Percentiles rank a stretch among this genome's conserved stretches.
Evolutionary conservation across 2,113 vertebrate species (phyloP).

Genomic region (Salvator merianae): DNA sequence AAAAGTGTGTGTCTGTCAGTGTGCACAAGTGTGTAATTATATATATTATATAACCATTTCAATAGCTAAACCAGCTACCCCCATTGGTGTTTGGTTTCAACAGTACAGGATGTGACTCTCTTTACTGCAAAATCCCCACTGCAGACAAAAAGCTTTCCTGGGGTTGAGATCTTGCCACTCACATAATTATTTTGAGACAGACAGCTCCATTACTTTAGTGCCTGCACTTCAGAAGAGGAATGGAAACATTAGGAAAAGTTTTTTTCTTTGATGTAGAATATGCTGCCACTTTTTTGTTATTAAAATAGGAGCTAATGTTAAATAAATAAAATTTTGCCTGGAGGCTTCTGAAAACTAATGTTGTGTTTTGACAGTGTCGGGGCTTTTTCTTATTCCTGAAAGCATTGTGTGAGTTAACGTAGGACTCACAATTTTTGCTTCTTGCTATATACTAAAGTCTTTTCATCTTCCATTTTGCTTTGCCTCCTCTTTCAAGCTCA

Average conservation of each 20-base stretch:
- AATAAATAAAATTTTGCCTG: slow-evolving; percentile 80
- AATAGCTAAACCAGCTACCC: slow-evolving; percentile 38
- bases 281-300: slow-evolving; percentile 71
- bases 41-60: slow-evolving; percentile 52
- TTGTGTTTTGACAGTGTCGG: slow-evolving; percentile 74
- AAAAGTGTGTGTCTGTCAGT: not conserved
- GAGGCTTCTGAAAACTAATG: slow-evolving; percentile 77
- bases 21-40: not conserved
- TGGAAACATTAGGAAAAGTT: slow-evolving; percentile 74
- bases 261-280: slow-evolving; percentile 74
- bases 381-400: slow-evolving; percentile 64
- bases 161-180: slow-evolving; percentile 64
- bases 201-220: slow-evolving; percentile 59
- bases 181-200: slow-evolving; percentile 57
- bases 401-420: slow-evolving; percentile 66
- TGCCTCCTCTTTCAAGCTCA: slow-evolving; percentile 47
- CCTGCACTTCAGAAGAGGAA: slow-evolving; percentile 68
- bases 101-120: slow-evolving; percentile 46
- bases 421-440: slow-evolving; percentile 66
- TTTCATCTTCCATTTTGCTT: slow-evolving; percentile 60
- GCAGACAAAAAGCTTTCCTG: slow-evolving; percentile 64
- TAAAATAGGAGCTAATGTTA: slow-evolving; percentile 79
- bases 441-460: slow-evolving; percentile 50
- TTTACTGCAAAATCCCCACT: slow-evolving; percentile 47
- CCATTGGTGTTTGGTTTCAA: slow-evolving; percentile 39